Percentiles rank a stretch among this genome's conserved stretches.
phyloP scores from a whole-genome alignment of 2,113 vertebrate genomes.

The Murina feae region DNA sequence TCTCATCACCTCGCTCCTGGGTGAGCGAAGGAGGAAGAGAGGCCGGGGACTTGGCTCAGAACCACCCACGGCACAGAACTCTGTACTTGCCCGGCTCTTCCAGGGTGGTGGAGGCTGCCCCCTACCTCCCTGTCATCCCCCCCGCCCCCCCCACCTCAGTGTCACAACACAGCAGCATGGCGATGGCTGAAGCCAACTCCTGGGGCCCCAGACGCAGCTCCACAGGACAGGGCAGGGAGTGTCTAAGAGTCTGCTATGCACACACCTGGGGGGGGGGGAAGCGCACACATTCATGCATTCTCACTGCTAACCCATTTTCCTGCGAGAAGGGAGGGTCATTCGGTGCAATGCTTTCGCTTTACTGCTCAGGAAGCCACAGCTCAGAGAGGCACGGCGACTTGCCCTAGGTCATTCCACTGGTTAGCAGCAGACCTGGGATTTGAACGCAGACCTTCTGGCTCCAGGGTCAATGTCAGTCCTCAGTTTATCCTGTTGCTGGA shows the following conservation, averaged over 20 bases:
- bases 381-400: neutral
- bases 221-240: neutral
- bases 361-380: neutral
- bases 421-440: neutral
- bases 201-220: neutral
- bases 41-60: neutral
- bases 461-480: neutral
- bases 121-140: too few species aligned
- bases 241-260: neutral
- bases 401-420: neutral
- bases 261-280: too few species aligned
- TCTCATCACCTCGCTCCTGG: neutral
- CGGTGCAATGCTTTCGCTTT: neutral
- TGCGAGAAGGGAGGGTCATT: neutral
- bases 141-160: neutral
- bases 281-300: neutral
- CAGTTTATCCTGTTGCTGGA: neutral
- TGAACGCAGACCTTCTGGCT: neutral
- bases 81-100: neutral
- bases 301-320: fast-evolving
- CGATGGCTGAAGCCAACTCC: neutral
- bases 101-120: neutral
- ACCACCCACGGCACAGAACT: neutral
- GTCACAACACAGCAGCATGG: neutral
- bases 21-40: neutral